These are phyloP conservation scores for Macaca nemestrina DNA, from an alignment of 2,113 vertebrate species.

Conservation along the genomic window DNA sequence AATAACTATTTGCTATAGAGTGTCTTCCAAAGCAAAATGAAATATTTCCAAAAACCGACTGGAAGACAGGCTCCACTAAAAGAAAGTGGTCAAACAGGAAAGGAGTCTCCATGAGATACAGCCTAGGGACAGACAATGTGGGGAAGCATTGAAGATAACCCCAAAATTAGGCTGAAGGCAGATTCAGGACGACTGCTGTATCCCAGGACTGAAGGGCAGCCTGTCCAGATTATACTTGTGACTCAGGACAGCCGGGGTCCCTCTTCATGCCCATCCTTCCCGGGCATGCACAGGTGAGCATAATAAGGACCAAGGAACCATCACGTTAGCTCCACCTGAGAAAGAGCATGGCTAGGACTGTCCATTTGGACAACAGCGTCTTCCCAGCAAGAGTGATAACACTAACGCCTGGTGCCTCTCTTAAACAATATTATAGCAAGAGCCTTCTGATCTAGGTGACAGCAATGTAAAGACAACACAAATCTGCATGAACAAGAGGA, in stretches of 20 bases:
- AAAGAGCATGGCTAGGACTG: not conserved
- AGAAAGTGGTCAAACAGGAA: not conserved
- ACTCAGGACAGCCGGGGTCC: not conserved
- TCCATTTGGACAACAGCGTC: not conserved
- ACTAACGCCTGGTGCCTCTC: not conserved
- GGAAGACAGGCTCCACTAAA: not conserved
- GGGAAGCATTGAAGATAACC: not conserved
- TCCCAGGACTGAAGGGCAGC: not conserved
- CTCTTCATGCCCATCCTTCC: not conserved
- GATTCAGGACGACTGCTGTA: not conserved
- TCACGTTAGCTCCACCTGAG: not conserved
- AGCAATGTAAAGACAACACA: not conserved
- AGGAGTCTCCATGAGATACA: no score
- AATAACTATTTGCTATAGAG: conserved; percentile 12
- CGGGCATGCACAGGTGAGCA: not conserved
- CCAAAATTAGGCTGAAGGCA: not conserved
- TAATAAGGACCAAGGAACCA: not conserved
- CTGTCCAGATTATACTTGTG: not conserved
- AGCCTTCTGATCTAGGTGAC: not conserved
- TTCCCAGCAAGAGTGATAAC: not conserved
- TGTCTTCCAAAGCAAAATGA: not conserved
- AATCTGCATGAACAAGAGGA: not conserved
- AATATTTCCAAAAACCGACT: not conserved
- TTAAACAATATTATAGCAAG: not conserved
- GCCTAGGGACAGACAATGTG: not conserved